phyloP scores from a whole-genome alignment of 2,797 vertebrate genomes.

The Scyliorhinus canicula region DNA sequence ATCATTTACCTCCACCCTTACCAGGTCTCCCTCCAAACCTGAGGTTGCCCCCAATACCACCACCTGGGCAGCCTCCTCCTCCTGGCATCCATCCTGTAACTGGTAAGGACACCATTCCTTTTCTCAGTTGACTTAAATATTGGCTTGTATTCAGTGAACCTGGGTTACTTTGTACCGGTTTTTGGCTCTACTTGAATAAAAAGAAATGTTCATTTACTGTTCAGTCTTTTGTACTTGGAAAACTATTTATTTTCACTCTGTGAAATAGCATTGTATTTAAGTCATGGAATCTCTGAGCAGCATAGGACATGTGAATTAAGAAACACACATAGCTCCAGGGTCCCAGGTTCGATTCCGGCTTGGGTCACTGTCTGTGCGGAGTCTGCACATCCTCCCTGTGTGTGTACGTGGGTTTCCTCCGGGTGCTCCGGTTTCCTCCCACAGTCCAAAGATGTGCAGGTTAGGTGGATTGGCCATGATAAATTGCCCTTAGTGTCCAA shows the following conservation, averaged over 20 bases:
- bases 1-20: slow-evolving; percentile 49
- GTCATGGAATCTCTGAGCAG: not conserved
- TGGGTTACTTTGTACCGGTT: not conserved
- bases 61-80: slow-evolving; percentile 81
- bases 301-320: not conserved
- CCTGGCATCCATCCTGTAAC: slow-evolving; percentile 75
- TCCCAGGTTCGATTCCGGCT: too few species aligned
- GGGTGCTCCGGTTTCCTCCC: too few species aligned
- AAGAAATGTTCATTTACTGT: not conserved
- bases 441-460: too few species aligned
- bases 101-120: not conserved
- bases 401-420: too few species aligned
- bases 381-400: too few species aligned
- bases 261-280: not conserved
- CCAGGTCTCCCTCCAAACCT: slow-evolving; percentile 73
- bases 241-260: not conserved
- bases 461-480: too few species aligned
- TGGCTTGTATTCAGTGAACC: not conserved
- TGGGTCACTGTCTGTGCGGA: too few species aligned
- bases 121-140: not conserved
- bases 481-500: too few species aligned
- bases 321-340: not conserved
- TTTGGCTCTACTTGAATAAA: not conserved
- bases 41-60: slow-evolving; percentile 64
- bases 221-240: not conserved